These are phyloP conservation scores for Drosophila pandora DNA, from an alignment of 1,140 invertebrate genomes.

Conservation along the genomic window DNA sequence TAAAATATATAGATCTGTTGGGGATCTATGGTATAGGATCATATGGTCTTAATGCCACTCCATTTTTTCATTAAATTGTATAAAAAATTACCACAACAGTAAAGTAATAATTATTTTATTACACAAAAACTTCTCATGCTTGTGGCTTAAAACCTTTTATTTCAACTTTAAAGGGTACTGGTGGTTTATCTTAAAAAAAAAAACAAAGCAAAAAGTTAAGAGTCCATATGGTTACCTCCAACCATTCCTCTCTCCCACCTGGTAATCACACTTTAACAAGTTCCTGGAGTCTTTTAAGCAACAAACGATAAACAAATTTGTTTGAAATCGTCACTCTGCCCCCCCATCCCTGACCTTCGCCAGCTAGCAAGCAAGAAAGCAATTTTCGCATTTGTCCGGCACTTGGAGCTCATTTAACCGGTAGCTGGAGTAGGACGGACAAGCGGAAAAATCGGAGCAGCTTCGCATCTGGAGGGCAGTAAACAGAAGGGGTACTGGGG, in stretches of 20 bases:
- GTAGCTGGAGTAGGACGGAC: slow-evolving; percentile 47
- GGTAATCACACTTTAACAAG: neutral
- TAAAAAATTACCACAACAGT: neutral
- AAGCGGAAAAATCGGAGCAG: slow-evolving; percentile 19
- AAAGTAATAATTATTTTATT: slow-evolving; percentile 5
- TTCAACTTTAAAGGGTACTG: neutral
- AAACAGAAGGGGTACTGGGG: too few species aligned
- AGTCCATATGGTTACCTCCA: neutral
- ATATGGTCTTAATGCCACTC: too few species aligned
- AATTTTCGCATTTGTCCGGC: slow-evolving; percentile 74
- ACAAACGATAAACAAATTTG: slow-evolving; percentile 16
- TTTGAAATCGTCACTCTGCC: neutral
- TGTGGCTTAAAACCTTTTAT: neutral
- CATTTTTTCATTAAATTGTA: too few species aligned
- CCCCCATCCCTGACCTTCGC: neutral
- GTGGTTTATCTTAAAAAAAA: neutral
- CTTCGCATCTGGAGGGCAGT: neutral
- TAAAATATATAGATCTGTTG: too few species aligned
- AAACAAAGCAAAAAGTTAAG: neutral
- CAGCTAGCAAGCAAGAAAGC: slow-evolving; percentile 3
- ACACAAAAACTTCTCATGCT: neutral
- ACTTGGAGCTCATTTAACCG: slow-evolving; percentile 71
- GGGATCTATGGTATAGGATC: too few species aligned
- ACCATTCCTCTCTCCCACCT: too few species aligned
- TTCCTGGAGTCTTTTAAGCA: neutral